Conservation (phyloP, 2,888 invertebrate genomes). For the Cephonodes hylas region DNA sequence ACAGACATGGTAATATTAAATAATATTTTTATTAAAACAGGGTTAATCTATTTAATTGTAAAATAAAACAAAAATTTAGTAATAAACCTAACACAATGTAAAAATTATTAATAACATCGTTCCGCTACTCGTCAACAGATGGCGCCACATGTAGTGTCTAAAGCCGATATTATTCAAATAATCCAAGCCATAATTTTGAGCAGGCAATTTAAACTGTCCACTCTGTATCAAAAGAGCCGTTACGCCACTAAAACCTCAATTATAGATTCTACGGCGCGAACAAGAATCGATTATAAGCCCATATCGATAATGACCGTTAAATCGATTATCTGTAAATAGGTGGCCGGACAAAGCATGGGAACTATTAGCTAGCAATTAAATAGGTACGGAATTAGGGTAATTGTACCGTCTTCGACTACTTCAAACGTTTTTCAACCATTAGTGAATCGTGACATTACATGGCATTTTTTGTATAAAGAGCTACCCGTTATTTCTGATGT, state of each 20-base stretch:
- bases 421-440: slow-evolving; percentile 26
- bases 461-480: background rate
- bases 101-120: slow-evolving; percentile 7
- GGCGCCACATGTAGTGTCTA: slow-evolving; percentile 39
- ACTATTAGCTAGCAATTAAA: background rate
- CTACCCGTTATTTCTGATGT: background rate
- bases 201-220: slow-evolving; percentile 7
- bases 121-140: slow-evolving; percentile 56
- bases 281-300: slow-evolving; percentile 3
- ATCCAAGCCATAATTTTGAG: background rate
- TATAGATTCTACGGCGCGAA: slow-evolving; percentile 18
- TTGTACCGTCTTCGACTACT: slow-evolving; percentile 13
- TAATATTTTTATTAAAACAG: background rate
- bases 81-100: no score
- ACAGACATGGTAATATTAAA: background rate
- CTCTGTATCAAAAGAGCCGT: slow-evolving; percentile 3
- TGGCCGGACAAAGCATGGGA: slow-evolving; percentile 13
- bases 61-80: no score
- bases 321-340: slow-evolving; percentile 37
- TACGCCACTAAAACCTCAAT: background rate
- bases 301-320: slow-evolving; percentile 32
- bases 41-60: no score
- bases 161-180: background rate
- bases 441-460: background rate
- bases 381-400: background rate